phyloP scores from a whole-genome alignment of 2,797 vertebrate genomes.

The Macroramphosus scolopax region DNA sequence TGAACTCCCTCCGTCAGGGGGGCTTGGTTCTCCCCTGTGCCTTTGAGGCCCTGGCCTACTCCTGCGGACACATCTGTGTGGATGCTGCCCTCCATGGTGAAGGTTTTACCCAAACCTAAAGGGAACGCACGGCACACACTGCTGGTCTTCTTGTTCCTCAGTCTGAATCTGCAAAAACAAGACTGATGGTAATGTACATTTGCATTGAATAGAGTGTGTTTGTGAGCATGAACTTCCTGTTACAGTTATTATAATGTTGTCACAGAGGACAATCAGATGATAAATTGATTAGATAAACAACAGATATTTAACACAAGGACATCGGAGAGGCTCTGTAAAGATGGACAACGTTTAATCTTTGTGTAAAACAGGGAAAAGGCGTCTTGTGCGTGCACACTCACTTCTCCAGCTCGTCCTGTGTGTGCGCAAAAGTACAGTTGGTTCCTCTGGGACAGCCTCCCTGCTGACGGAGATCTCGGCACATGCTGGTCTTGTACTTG shows the following conservation, averaged over 20 bases:
- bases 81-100: constrained; percentile 75
- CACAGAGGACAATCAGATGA: constrained; percentile 3
- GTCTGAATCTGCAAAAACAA: constrained; percentile 80
- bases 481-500: constrained; percentile 99
- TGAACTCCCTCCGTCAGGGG: constrained; percentile 71
- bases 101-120: constrained; percentile 82
- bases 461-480: constrained; percentile 93
- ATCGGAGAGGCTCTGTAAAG: background rate
- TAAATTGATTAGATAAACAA: constrained; percentile 3
- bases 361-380: too few relatives aligned
- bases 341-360: too few relatives aligned
- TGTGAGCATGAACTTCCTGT: too few relatives aligned
- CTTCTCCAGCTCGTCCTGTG: constrained; percentile 97
- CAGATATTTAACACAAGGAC: constrained; percentile 1
- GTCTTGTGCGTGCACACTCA: constrained; percentile 72
- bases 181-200: too few relatives aligned
- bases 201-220: too few relatives aligned
- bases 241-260: background rate
- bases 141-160: constrained; percentile 94
- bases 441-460: constrained; percentile 92
- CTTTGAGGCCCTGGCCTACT: constrained; percentile 71
- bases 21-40: constrained; percentile 68
- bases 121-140: constrained; percentile 84
- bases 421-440: constrained; percentile 96
- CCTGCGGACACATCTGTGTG: constrained; percentile 65